Conservation (phyloP, 2,888 invertebrate species). For the Hylaea fasciaria region DNA sequence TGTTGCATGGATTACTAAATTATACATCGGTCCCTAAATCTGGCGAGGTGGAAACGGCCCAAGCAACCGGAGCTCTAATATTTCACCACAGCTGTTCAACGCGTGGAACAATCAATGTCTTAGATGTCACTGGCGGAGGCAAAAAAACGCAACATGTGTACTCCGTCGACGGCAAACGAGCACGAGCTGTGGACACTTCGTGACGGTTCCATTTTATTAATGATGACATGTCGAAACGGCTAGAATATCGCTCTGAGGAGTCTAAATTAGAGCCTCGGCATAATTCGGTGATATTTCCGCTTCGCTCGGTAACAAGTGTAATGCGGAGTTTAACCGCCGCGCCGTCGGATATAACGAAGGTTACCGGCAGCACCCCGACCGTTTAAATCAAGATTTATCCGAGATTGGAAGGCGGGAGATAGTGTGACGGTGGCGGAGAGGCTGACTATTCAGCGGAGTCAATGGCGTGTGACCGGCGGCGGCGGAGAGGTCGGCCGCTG, state of each 20-base stretch:
- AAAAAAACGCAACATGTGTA: slow-evolving; percentile 75
- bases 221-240: slow-evolving; percentile 46
- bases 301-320: slow-evolving; percentile 38
- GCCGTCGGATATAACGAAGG: slow-evolving; percentile 54
- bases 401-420: slow-evolving; percentile 64
- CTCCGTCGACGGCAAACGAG: slow-evolving; percentile 53
- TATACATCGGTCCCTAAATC: slow-evolving; percentile 68
- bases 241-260: slow-evolving; percentile 36
- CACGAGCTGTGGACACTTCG: slow-evolving; percentile 66
- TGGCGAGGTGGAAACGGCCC: slow-evolving; percentile 56
- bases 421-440: slow-evolving; percentile 66
- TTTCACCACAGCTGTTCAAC: slow-evolving; percentile 72
- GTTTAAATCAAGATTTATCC: slow-evolving; percentile 67
- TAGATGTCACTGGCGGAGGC: slow-evolving; percentile 63
- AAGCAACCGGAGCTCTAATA: slow-evolving; percentile 59
- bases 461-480: slow-evolving; percentile 79
- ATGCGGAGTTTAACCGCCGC: slow-evolving; percentile 32
- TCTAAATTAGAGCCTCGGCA: slow-evolving; percentile 24
- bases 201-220: slow-evolving; percentile 59
- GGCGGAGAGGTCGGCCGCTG: slow-evolving; percentile 69
- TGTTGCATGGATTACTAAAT: slow-evolving; percentile 70
- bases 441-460: slow-evolving; percentile 76
- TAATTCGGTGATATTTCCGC: slow-evolving; percentile 39
- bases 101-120: slow-evolving; percentile 68
- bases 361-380: slow-evolving; percentile 56